Evolutionary conservation across 64 coral and sea anemone genomes (phyloP), one percentile per base, ranked within the genome.

Genomic region (Dendrophyllia cribrosa): DNA sequence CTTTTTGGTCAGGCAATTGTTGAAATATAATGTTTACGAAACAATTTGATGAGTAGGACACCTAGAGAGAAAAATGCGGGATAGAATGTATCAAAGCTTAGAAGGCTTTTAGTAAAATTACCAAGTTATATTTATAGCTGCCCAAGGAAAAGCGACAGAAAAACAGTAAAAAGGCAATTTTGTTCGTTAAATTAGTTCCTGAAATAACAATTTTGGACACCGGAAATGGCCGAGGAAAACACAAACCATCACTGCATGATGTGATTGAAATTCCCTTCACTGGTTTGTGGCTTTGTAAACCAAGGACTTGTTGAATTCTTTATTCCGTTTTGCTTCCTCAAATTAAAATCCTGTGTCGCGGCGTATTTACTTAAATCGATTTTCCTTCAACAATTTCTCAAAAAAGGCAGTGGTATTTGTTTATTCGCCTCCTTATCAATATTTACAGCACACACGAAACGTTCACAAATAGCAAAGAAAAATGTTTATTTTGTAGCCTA

Each of bases 401-500:
- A 56, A 66, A 66, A 61, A 20, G 43, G 34, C 5, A 83, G 50
- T 66, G 55, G 19, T 89, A 84, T 94, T 83, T 94, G 77, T 94
- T 94, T 94, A 89, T 94, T 59, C 77, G 61, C 63, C 25, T 52
- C 58, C 62, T 34, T 25, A 94, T 94, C 86, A 94, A 94, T 94
- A 89, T 94, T 94, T 94, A 89, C 87, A 94, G 78, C 92, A 83
- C 80, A 89, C 68, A 58, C 58, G 82, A 89, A 94, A 89, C 45
- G 87, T 74, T 89, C 82, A 84, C 77, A 94, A 94, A 94, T 89
- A 94, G 86, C 86, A 58, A 75, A 73, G 65, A 53, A 62, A 92
- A 94, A 94, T 94, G 92, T 94, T 94, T 94, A 89, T 89, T 94
- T 86, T 83, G 70, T 47, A 20, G 59, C 5, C 78, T 89, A 85